Evolutionary conservation across 2,888 invertebrate genomes (phyloP), one percentile per base, ranked within the genome.

Genomic region (Rapana venosa): DNA sequence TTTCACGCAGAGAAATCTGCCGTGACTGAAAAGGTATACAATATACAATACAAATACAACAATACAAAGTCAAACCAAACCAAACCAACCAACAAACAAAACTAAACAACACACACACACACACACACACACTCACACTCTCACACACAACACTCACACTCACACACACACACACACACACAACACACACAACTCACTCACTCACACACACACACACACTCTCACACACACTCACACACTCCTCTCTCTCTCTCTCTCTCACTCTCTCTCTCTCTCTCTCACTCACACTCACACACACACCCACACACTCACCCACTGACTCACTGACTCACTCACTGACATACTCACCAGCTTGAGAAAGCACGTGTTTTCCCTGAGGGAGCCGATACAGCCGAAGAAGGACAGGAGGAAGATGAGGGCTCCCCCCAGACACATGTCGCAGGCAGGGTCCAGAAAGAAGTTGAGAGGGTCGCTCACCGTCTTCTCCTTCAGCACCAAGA

Each of bases 371-470:
- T 95, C 95, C 84, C 95, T 91, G 22, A 96, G 93, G 1, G 95
- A 93, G 4, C 95, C 95, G 87, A 94, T 92, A 92, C 94, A 95
- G 22, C 95, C 95, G 83, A 95, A 92, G 91, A 94, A 94, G 11
- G 95, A 92, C 5, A 95, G 91, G 81, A 94, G 90, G 77, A 94
- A 93, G 79, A 94, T 93, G 56, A 95, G 90, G 26, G 93, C 91
- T 0, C 96, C 96, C 0, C 93, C 93, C 8, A 94, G 92, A 87
- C 94, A 94, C 93, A 95, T 93, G 66, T 95, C 90, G 20, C 94
- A 94, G 85, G 95, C 94, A 4, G 96, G 96, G 90, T 96, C 96
- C 84, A 96, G 94, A 92, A 96, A 93, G 87, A 95, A 94, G 91
- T 95, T 95, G 81, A 95, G 93, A 30, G 93, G 93, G 90, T 95